Conservation (phyloP, 2,888 invertebrate species). For the Physocephala rufipes region DNA sequence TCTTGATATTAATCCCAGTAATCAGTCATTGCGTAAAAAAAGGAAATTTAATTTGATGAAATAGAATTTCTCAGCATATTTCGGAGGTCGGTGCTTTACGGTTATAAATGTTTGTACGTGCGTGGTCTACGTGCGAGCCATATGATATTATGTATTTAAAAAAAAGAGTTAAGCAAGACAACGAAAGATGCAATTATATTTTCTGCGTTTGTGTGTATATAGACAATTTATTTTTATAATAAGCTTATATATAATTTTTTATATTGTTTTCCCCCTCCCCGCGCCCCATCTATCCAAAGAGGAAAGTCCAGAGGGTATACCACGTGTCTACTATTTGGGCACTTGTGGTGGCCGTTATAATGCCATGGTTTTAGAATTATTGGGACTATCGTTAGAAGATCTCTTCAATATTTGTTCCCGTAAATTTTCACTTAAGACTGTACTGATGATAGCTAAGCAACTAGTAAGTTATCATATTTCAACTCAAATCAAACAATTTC, state of each 20-base stretch:
- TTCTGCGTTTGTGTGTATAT: background rate
- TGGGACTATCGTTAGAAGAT: slow-evolving; percentile 99
- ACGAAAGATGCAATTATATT: no score
- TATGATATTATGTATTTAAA: background rate
- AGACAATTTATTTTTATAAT: slow-evolving; percentile 14
- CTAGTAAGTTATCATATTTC: slow-evolving; percentile 83
- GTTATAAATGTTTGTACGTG: slow-evolving; percentile 2
- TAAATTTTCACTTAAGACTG: slow-evolving; percentile 97
- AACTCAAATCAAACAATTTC: slow-evolving; percentile 36
- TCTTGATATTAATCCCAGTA: background rate
- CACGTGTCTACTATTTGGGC: slow-evolving; percentile 99
- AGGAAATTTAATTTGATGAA: slow-evolving; percentile 35
- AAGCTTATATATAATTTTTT: slow-evolving; percentile 28
- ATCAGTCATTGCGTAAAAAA: background rate
- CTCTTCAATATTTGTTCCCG: slow-evolving; percentile 99
- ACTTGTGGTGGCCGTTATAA: slow-evolving; percentile 98
- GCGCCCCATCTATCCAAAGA: slow-evolving; percentile 49
- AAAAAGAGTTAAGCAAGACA: background rate
- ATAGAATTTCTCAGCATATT: slow-evolving; percentile 66
- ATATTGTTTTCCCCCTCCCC: slow-evolving; percentile 26
- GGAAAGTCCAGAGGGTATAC: slow-evolving; percentile 86
- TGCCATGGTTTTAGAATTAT: slow-evolving; percentile 98
- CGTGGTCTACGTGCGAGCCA: background rate
- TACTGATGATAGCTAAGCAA: slow-evolving; percentile 97
- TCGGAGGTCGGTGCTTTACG: slow-evolving; percentile 61